Conservation (phyloP, 2,113 vertebrate species). For the Vimba vimba region DNA sequence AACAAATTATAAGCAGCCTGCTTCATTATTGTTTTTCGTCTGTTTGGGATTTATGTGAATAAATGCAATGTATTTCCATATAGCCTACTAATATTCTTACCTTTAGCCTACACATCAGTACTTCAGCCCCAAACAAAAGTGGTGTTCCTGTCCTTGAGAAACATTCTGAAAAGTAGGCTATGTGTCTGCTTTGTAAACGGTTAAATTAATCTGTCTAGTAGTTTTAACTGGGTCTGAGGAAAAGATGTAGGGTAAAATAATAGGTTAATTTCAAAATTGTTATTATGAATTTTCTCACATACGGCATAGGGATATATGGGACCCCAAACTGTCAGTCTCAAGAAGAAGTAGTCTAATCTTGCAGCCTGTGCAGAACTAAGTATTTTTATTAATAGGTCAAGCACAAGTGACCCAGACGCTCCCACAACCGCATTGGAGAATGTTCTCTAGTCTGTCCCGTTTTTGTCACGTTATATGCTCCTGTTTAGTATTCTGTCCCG, state of each 20-base stretch:
- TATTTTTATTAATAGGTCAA: constrained; percentile 31
- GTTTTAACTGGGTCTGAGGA: neutral
- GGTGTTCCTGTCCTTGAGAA: neutral
- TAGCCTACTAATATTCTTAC: neutral
- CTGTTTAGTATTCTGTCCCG: constrained; percentile 42
- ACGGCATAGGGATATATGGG: neutral
- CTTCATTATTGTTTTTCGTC: neutral
- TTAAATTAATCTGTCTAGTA: neutral
- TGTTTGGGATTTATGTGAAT: neutral
- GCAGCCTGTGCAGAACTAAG: neutral
- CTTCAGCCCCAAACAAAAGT: neutral
- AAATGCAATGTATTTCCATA: neutral
- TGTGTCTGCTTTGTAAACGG: neutral
- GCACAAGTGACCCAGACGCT: constrained; percentile 10
- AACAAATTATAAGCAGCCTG: neutral
- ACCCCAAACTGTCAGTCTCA: neutral
- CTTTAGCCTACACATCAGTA: neutral
- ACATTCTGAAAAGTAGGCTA: neutral
- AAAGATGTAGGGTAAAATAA: neutral
- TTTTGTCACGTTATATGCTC: neutral
- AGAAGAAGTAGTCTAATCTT: neutral
- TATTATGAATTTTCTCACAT: neutral
- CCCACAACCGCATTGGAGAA: neutral
- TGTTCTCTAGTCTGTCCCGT: neutral
- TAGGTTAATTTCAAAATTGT: neutral